These are phyloP conservation scores for Proteles cristata DNA, from an alignment of 2,113 vertebrate genomes.

Conservation along the genomic window DNA sequence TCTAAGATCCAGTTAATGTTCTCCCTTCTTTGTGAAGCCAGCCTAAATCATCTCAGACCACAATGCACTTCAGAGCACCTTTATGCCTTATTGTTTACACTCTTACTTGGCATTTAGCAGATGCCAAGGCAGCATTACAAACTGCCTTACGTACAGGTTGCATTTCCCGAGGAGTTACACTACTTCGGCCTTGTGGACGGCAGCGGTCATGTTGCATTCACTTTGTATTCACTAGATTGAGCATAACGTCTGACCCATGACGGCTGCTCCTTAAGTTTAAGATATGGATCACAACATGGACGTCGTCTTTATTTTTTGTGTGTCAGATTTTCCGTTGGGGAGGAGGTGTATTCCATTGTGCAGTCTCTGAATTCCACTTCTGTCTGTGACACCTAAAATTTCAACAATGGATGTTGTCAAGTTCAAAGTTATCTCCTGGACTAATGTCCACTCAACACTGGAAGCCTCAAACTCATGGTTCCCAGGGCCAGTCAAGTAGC, in stretches of 20 bases:
- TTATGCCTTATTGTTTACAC: background rate
- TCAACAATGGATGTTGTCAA: background rate
- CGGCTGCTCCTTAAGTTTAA: background rate
- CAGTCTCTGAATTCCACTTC: background rate
- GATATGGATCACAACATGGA: background rate
- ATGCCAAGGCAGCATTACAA: background rate
- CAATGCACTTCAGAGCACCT: background rate
- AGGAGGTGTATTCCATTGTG: background rate
- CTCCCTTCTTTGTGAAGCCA: constrained; percentile 6
- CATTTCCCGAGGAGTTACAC: background rate
- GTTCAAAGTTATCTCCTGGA: background rate
- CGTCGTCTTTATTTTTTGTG: background rate
- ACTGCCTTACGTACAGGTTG: background rate
- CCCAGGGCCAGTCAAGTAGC: background rate
- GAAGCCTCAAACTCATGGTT: background rate
- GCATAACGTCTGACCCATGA: background rate
- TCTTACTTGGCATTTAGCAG: background rate
- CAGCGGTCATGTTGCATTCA: too few species aligned
- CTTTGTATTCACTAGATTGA: background rate
- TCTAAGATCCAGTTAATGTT: constrained; percentile 44
- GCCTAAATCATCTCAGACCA: background rate
- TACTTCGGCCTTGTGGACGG: background rate
- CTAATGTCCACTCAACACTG: background rate
- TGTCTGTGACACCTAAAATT: background rate
- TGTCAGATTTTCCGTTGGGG: background rate